Evolutionary conservation across 2,888 invertebrate genomes (phyloP).

Genomic region (Pseudococcus viburni): DNA sequence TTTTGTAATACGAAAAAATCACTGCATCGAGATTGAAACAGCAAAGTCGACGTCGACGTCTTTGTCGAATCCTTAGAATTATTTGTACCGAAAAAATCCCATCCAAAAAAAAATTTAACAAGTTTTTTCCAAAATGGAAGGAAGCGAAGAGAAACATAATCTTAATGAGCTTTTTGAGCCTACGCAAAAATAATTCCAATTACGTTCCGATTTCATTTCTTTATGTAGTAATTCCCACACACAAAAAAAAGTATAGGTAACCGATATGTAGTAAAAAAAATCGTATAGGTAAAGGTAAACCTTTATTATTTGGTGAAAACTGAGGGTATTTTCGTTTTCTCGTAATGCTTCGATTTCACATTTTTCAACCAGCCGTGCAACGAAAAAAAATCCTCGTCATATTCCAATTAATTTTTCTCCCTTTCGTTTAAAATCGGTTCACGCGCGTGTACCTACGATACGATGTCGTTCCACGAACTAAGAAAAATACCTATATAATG

Average conservation of each 20-base stretch:
- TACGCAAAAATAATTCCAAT: not conserved
- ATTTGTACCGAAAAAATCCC: too few relatives aligned
- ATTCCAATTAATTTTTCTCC: not conserved
- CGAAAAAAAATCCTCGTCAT: not conserved
- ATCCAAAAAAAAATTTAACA: too few relatives aligned
- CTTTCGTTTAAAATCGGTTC: not conserved
- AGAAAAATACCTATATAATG: not conserved
- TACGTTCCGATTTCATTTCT: not conserved
- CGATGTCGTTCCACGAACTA: not conserved
- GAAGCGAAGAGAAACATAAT: not conserved
- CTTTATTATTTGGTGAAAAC: not conserved
- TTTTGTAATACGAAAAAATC: too few relatives aligned
- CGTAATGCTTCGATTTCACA: not conserved
- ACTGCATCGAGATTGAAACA: too few relatives aligned
- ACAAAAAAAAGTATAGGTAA: not conserved
- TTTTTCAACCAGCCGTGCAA: not conserved
- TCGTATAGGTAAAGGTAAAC: not conserved
- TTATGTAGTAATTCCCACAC: not conserved
- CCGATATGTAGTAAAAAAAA: not conserved
- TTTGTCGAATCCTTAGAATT: too few relatives aligned
- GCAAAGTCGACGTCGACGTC: too few relatives aligned
- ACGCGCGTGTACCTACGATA: not conserved
- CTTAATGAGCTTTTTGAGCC: not conserved
- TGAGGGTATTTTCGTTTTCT: not conserved
- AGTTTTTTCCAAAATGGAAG: too few relatives aligned